Conservation (phyloP, 2,797 vertebrate species). For the Gallinago nigripennis region DNA sequence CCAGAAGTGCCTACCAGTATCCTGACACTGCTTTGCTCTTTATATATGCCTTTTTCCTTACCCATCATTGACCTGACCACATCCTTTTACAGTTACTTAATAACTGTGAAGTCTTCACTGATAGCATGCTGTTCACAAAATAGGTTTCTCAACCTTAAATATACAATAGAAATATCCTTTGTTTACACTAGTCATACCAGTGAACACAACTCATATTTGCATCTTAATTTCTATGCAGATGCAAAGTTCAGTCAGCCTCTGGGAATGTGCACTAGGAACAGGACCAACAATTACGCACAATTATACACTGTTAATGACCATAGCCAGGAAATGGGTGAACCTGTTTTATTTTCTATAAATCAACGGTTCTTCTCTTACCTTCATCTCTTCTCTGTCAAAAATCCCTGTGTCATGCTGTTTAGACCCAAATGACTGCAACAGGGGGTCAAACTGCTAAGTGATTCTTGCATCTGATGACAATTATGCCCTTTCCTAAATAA, state of each 20-base stretch:
- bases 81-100: constrained; percentile 41
- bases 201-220: constrained; percentile 56
- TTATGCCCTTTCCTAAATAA: neutral
- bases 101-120: constrained; percentile 12
- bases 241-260: constrained; percentile 29
- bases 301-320: constrained; percentile 21
- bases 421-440: neutral
- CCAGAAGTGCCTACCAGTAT: neutral
- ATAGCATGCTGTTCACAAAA: constrained; percentile 40
- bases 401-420: neutral
- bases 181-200: constrained; percentile 43
- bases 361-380: neutral
- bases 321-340: constrained; percentile 16
- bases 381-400: neutral
- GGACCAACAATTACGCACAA: constrained; percentile 21
- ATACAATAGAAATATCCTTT: constrained; percentile 36
- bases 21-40: neutral
- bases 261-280: constrained; percentile 15
- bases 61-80: neutral
- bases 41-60: neutral
- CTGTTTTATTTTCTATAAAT: neutral
- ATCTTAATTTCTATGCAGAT: constrained; percentile 62
- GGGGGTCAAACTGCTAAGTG: neutral
- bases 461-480: neutral
- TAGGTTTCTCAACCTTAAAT: constrained; percentile 52